Evolutionary conservation across 2,113 vertebrate genomes (phyloP), one percentile per base, ranked within the genome.

Genomic region (Seriola rivoliana): DNA sequence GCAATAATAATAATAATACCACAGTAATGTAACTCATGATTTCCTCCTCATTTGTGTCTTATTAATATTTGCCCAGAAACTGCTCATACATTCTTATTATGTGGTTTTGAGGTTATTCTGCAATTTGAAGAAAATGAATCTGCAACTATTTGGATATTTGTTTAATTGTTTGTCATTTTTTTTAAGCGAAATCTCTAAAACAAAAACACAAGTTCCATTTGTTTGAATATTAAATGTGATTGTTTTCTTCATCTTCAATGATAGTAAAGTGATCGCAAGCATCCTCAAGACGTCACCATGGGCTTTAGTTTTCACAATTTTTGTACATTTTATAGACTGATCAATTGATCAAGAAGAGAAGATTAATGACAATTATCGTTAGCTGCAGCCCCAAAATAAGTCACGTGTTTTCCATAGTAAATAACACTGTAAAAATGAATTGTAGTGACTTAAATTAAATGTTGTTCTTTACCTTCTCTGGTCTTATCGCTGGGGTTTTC

Each of bases 381-480:
- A 52, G 5, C 8, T 9, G 8, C 8, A 52, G 50, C 46, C 46
- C 16, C 4, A 17, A 16, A 5, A 48, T 17, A 17, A 48, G 13
- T 46, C 7, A n/a, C n/a, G 12, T 23, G 54, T 32, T 58, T 21
- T 14, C 8, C 16, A 44, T n/a, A 13, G 19, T 34, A 19, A 32
- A n/a, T n/a, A 44, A 38, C 10, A 38, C 10, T 9, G 5, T 52
- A 21, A 50, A 25, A 77, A 36, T 5, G 34, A 5, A n/a, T 8
- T 57, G 17, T 21, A 25, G 44, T 48, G 5, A 29, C 12, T 23
- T 8, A 48, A 8, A 17, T 75, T 19, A 4, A 14, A 29, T 38
- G 1, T 50, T 44, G n/a, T 65, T 1, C 59, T 70, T 90, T 96
- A 97, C 97, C 97, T 95, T 95, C 83, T 82, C 62, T 88, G 44